Percentiles rank a stretch among this genome's conserved stretches.
These are phyloP conservation scores for Agelaius tricolor DNA, from an alignment of 2,113 vertebrate genomes.

Conservation along the genomic window DNA sequence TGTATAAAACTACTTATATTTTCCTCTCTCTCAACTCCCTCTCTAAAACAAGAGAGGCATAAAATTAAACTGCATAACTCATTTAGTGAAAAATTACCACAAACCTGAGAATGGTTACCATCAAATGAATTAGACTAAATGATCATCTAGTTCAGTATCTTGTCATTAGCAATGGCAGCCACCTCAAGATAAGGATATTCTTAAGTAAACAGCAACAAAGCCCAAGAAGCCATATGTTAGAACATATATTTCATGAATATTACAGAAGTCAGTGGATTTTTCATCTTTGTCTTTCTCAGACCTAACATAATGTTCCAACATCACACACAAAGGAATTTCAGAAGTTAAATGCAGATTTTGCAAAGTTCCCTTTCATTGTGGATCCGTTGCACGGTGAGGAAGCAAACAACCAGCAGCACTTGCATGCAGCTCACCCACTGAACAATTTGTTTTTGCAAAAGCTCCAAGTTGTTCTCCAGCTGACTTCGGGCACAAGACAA, in stretches of 20 bases:
- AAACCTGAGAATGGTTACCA: not conserved
- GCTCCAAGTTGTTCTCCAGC: not conserved
- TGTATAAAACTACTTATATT: not conserved
- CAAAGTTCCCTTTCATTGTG: not conserved
- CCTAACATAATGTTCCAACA: fast-evolving
- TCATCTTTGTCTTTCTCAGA: not conserved
- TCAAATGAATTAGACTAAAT: not conserved
- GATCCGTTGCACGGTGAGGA: not conserved
- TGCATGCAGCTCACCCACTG: not conserved
- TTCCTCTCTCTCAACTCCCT: not conserved
- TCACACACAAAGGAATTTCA: not conserved
- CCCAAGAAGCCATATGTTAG: not conserved
- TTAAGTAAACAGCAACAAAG: not conserved
- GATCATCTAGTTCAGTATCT: not conserved
- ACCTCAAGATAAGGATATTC: not conserved
- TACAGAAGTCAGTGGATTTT: not conserved
- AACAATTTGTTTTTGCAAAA: not conserved
- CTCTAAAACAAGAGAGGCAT: not conserved
- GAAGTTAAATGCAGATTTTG: not conserved
- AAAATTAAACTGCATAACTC: not conserved
- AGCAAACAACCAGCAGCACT: not conserved
- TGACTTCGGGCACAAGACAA: not conserved
- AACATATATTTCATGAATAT: fast-evolving
- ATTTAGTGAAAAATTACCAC: not conserved
- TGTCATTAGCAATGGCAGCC: not conserved